These are phyloP conservation scores for Enoplosus armatus DNA, from an alignment of 2,797 vertebrate species.

Conservation along the genomic window DNA sequence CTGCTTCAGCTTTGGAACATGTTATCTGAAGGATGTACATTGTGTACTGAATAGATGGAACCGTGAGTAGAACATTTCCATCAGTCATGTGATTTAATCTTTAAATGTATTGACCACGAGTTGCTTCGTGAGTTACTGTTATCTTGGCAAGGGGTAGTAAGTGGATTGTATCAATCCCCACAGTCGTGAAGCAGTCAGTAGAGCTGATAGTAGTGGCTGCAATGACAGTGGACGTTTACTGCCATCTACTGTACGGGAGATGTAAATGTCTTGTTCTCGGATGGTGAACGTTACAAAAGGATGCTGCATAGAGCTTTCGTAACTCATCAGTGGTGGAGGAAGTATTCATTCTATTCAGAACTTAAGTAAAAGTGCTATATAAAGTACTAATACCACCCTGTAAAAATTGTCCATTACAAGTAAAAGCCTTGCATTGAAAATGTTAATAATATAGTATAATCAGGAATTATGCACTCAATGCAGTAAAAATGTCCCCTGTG, in stretches of 20 bases:
- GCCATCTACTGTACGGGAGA: background rate
- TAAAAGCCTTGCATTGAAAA: too few relatives aligned
- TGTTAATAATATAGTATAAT: too few relatives aligned
- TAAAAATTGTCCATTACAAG: background rate
- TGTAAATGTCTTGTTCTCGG: background rate
- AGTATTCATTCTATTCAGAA: too few relatives aligned
- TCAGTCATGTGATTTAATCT: background rate
- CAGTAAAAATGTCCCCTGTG: background rate
- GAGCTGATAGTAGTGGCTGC: fast-evolving
- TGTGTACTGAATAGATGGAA: too few relatives aligned
- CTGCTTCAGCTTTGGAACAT: fast-evolving
- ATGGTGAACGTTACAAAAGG: slow-evolving; percentile 2
- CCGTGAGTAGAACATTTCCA: background rate
- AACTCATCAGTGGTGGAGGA: background rate
- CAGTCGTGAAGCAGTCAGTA: fast-evolving
- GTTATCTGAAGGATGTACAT: too few relatives aligned
- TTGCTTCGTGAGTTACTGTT: background rate
- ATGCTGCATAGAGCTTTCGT: slow-evolving; percentile 17
- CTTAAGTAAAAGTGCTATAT: background rate
- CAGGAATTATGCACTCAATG: too few relatives aligned
- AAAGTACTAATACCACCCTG: background rate
- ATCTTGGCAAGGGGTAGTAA: background rate
- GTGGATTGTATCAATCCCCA: background rate
- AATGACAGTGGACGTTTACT: fast-evolving
- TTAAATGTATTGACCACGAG: background rate